These are phyloP conservation scores for Bombus superbus DNA, from an alignment of 1,140 invertebrate genomes.

Conservation along the genomic window DNA sequence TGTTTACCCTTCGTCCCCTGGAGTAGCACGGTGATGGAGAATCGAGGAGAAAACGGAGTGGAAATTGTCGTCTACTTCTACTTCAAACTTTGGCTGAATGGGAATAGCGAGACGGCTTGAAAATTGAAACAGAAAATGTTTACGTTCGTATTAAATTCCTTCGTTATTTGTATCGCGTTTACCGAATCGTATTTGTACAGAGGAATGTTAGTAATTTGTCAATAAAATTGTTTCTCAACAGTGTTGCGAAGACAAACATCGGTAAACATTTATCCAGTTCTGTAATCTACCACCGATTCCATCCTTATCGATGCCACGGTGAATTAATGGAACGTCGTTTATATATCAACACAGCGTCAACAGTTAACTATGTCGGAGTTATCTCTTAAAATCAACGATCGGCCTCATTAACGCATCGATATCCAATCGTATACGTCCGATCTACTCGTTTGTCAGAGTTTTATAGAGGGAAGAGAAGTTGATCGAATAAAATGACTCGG, in stretches of 20 bases:
- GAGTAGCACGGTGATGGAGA: not conserved
- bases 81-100: too few relatives aligned
- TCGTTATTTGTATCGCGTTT: not conserved
- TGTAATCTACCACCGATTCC: not conserved
- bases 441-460: not conserved
- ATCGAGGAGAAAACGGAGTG: not conserved
- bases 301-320: not conserved
- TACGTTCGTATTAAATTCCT: not conserved
- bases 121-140: not conserved
- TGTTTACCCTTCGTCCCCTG: not conserved
- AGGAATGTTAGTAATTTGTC: not conserved
- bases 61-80: not conserved
- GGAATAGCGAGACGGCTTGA: not conserved
- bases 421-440: not conserved
- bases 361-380: not conserved
- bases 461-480: not conserved
- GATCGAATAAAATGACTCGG: not conserved
- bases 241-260: not conserved
- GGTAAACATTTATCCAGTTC: not conserved
- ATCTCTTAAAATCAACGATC: not conserved
- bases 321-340: not conserved
- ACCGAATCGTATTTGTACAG: too few relatives aligned
- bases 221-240: not conserved
- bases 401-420: not conserved
- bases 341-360: not conserved